A percentile compares a stretch with the other conserved stretches of the same genome.
These are phyloP conservation scores for Leucosticte australis DNA, from an alignment of 2,113 vertebrate species.

Conservation along the genomic window DNA sequence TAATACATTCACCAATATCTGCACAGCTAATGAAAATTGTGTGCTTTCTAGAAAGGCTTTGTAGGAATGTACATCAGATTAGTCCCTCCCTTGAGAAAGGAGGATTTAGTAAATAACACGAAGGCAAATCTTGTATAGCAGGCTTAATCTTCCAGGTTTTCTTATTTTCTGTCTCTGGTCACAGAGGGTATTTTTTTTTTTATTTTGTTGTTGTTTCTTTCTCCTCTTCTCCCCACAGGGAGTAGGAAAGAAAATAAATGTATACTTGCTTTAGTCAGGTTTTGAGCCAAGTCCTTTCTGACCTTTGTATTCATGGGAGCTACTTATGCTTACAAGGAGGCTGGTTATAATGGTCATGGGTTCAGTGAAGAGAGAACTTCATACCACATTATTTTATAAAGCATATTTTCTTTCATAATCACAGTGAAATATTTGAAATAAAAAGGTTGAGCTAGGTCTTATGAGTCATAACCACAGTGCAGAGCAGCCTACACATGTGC, in stretches of 20 bases:
- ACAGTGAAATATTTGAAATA: slow-evolving; percentile 14
- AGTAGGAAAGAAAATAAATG: neutral
- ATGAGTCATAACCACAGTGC: neutral
- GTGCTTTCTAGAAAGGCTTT: neutral
- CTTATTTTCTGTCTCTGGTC: neutral
- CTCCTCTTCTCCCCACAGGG: neutral
- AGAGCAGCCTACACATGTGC: neutral
- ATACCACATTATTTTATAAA: neutral
- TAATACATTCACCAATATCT: neutral
- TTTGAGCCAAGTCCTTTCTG: neutral
- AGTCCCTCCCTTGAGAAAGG: neutral
- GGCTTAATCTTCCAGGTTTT: neutral
- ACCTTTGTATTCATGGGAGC: neutral
- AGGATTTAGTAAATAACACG: slow-evolving; percentile 14
- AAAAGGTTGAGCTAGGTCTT: slow-evolving; percentile 9
- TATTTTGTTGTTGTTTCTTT: neutral
- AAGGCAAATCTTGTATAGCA: neutral
- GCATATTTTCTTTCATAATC: slow-evolving; percentile 29
- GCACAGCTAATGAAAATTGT: neutral
- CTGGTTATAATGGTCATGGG: neutral
- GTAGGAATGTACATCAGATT: neutral
- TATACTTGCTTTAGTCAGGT: neutral
- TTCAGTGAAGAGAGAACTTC: neutral
- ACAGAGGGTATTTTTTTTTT: neutral
- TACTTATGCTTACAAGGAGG: neutral